Conservation (phyloP, 2,797 vertebrate genomes). For the Mormyrus proboscirostris region DNA sequence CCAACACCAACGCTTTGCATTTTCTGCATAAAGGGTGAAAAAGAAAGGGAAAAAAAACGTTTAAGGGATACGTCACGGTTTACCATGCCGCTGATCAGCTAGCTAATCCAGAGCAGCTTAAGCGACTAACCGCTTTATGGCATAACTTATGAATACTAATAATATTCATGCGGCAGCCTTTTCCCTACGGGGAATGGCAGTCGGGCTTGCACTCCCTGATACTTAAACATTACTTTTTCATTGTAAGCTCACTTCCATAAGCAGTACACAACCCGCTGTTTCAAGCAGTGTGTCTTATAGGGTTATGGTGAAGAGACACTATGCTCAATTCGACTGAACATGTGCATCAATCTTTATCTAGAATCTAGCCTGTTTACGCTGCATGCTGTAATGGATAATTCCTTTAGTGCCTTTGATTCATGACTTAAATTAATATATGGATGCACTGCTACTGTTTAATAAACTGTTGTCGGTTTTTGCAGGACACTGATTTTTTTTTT, state of each 20-base stretch:
- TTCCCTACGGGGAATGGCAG: neutral
- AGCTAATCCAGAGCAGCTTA: constrained; percentile 7
- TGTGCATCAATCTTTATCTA: constrained; percentile 6
- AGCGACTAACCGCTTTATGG: neutral
- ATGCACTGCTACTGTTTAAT: neutral
- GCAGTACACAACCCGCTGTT: neutral
- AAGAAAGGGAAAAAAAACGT: neutral
- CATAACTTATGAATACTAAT: constrained; percentile 9
- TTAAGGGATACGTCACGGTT: neutral
- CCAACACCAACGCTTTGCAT: neutral
- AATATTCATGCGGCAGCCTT: neutral
- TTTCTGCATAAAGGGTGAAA: neutral
- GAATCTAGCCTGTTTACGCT: neutral
- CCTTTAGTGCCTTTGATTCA: neutral
- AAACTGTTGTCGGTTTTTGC: neutral
- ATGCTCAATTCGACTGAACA: neutral
- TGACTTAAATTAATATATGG: neutral
- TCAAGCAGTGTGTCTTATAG: neutral
- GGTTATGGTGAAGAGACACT: neutral
- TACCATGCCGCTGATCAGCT: neutral
- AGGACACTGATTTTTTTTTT: neutral
- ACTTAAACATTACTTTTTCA: neutral
- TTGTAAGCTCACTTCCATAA: neutral
- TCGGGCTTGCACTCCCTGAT: neutral
- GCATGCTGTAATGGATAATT: neutral